Evolutionary conservation across 2,113 vertebrate genomes (phyloP), one percentile per base, ranked within the genome.

Genomic region (Neolamprologus tretocephalus): DNA sequence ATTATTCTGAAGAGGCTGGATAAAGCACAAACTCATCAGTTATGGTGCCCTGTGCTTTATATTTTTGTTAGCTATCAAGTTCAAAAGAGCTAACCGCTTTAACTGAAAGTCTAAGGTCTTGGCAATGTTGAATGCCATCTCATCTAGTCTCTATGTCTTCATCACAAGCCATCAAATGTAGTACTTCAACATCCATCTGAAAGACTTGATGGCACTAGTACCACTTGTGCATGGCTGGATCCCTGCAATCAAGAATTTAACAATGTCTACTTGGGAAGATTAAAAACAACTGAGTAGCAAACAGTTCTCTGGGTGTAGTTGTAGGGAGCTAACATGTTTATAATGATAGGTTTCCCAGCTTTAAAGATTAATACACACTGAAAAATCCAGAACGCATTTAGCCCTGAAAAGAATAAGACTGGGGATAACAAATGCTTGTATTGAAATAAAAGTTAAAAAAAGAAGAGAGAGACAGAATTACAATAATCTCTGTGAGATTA

Each of bases 401-500:
- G 21, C 13, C 80, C 49, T 53, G 17, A 78, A 35, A 78, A 68
- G 80, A 14, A 37, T 19, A 84, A 40, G 26, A 55, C 49, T 79
- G 6, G 8, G 8, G 4, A 61, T 5, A 49, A 54, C 40, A 80
- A 51, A 42, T 33, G n/a, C 8, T 37, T 8, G 3, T 6, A 53
- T 13, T 40, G 9, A 31, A 80, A 42, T 40, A 55, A 55, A 78
- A 71, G 17, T 42, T 55, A 81, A 80, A 82, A 23, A 81, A 35
- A 88, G 55, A 84, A 86, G 57, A 47, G 55, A 85, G 58, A 28
- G 55, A 75, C 53, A 80, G 89, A 87, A 88, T 93, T 93, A 91
- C 82, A 92, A 84, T 92, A 93, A 93, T 92, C 93, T 92, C 55
- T 40, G 66, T 51, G 63, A 92, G 92, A 94, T 95, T 94, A 95